Evolutionary conservation across 1,140 invertebrate genomes (phyloP), one percentile per base, ranked within the genome.

Genomic region (Neodiprion lecontei): DNA sequence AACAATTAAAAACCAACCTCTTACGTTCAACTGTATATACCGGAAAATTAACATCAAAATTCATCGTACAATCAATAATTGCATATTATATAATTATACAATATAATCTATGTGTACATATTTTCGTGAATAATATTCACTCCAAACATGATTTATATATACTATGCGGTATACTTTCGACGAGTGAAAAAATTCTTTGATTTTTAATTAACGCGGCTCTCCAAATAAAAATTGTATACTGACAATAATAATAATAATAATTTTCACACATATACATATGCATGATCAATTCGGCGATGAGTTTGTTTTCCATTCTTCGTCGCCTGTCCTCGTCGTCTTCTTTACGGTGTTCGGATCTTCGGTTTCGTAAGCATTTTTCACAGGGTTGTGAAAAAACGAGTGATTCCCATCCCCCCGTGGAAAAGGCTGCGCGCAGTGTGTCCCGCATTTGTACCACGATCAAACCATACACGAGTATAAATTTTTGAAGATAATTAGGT

Each of bases 401-500:
- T 91, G 88, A 75, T 91, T 89, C 7, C 92, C 92, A 84, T 93
- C 91, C 49, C 91, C 91, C 92, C 92, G 93, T 21, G 91, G 91
- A 79, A 91, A 93, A 61, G 82, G 84, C 91, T 92, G 79, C 70
- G 86, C 17, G 17, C 17, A 21, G 17, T 21, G 17, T 21, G 17
- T 21, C 17, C 17, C 17, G 17, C 17, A 21, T 21, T 21, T 21
- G 17, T 21, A 21, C 17, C 0, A 21, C 17, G 17, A 21, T 21
- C 17, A 0, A 21, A 21, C 17, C 17, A 21, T 21, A 21, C 17
- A 1, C 17, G 17, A 21, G 17, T 21, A 21, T 21, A 21, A 21
- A 21, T 21, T 17, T 17, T 17, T 0, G 17, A 17, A 17, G 17
- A 17, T 17, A 17, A 17, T 17, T 17, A 17, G 17, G 17, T 17